Evolutionary conservation across 2,797 vertebrate genomes (phyloP).

Genomic region (Odontamblyopus lacepedii): DNA sequence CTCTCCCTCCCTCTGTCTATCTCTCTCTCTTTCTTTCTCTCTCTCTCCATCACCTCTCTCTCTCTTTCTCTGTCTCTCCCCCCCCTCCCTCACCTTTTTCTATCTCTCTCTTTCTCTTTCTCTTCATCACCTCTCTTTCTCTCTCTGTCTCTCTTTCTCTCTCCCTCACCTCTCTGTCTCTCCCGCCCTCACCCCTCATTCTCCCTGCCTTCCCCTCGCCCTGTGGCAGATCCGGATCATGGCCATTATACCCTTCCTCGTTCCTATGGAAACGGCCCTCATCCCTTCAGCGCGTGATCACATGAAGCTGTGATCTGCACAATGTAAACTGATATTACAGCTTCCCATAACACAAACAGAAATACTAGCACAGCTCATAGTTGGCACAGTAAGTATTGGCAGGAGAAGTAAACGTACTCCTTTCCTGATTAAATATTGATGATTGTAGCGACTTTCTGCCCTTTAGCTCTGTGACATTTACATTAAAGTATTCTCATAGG

Average conservation of each 20-base stretch:
- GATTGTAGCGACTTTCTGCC: not conserved
- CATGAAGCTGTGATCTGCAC: constrained; percentile 11
- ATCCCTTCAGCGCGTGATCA: constrained; percentile 44
- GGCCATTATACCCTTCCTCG: constrained; percentile 74
- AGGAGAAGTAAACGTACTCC: not conserved
- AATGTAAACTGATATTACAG: constrained; percentile 23
- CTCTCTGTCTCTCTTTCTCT: not conserved
- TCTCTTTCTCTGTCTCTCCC: not conserved
- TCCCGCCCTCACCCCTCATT: constrained; percentile 10
- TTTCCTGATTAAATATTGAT: not conserved
- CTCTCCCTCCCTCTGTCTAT: not conserved
- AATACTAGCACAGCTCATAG: not conserved
- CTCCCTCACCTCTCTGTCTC: not conserved
- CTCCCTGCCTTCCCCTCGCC: constrained; percentile 24
- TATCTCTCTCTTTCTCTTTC: not conserved
- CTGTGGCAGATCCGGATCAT: constrained; percentile 74
- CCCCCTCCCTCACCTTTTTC: not conserved
- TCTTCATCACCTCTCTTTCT: not conserved
- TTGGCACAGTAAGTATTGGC: not conserved
- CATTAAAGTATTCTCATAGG: not conserved
- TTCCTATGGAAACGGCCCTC: constrained; percentile 82
- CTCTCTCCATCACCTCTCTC: not conserved
- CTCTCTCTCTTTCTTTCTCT: not conserved
- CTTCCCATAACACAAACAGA: constrained; percentile 17
- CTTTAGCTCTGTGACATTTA: constrained; percentile 3